phyloP scores from a whole-genome alignment of 2,888 invertebrate species.

The Acronicta psi region DNA sequence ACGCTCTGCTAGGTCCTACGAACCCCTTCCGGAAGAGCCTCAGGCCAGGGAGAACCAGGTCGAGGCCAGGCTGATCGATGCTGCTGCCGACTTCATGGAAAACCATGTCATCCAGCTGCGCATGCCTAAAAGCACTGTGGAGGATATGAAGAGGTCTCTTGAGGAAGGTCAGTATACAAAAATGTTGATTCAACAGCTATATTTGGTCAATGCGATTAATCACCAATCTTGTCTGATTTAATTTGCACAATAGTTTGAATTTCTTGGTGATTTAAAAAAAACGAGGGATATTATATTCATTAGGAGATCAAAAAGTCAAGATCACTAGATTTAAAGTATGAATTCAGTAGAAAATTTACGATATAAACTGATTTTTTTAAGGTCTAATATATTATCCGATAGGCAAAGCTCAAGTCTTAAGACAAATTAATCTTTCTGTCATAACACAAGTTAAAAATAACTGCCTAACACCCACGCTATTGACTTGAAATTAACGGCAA shows the following conservation, averaged over 20 bases:
- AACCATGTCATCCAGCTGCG: constrained; percentile 95
- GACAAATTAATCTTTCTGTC: neutral
- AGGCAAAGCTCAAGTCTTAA: neutral
- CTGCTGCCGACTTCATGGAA: constrained; percentile 93
- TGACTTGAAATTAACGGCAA: constrained; percentile 11
- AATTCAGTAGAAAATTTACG: too few species aligned
- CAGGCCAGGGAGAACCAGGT: constrained; percentile 92
- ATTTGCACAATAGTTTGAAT: too few species aligned
- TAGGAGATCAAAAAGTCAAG: too few species aligned
- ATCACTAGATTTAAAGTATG: too few species aligned
- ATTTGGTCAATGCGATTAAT: too few species aligned
- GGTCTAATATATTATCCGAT: neutral
- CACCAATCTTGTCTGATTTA: too few species aligned
- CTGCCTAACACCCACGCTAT: constrained; percentile 13
- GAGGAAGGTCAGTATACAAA: constrained; percentile 93
- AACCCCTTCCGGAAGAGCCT: constrained; percentile 92
- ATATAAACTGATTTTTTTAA: neutral
- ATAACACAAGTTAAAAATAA: constrained; percentile 3
- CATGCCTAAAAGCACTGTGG: constrained; percentile 92
- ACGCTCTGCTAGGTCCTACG: constrained; percentile 89
- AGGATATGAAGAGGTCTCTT: constrained; percentile 93
- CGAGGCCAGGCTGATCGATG: constrained; percentile 92
- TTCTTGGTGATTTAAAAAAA: too few species aligned
- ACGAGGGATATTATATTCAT: too few species aligned
- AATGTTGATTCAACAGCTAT: neutral